A percentile compares a stretch with the other conserved stretches of the same genome.
These are phyloP conservation scores for Tychaedon coryphoeus DNA, from an alignment of 2,113 vertebrate species.

Conservation along the genomic window DNA sequence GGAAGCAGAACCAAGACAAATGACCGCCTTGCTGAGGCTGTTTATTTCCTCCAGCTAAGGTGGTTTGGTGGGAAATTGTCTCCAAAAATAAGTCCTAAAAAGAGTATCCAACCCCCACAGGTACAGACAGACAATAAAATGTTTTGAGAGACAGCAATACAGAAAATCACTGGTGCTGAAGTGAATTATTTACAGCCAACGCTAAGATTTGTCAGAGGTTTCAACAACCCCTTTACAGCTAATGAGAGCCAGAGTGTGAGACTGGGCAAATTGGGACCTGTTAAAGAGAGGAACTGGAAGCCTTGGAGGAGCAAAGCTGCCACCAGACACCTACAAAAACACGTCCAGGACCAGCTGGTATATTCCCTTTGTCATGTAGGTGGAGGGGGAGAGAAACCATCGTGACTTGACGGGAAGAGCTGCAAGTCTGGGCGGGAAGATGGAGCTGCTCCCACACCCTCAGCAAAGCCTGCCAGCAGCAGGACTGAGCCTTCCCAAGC, in stretches of 20 bases:
- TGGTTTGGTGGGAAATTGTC: not conserved
- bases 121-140: conserved; percentile 3
- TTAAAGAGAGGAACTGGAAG: not conserved
- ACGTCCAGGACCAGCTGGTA: not conserved
- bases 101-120: not conserved
- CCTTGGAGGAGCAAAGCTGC: not conserved
- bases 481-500: not conserved
- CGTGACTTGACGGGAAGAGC: not conserved
- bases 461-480: not conserved
- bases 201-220: not conserved
- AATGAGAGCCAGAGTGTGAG: not conserved
- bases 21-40: not conserved
- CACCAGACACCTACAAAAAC: not conserved
- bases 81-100: not conserved
- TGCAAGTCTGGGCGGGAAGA: not conserved
- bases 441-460: not conserved
- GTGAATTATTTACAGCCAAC: not conserved
- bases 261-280: not conserved
- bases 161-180: not conserved
- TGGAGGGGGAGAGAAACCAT: not conserved
- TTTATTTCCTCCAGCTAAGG: not conserved
- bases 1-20: not conserved
- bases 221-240: not conserved
- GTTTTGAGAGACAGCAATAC: not conserved
- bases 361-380: not conserved